phyloP scores from a whole-genome alignment of 2,888 invertebrate species.

The Ennomos fuscantarius region DNA sequence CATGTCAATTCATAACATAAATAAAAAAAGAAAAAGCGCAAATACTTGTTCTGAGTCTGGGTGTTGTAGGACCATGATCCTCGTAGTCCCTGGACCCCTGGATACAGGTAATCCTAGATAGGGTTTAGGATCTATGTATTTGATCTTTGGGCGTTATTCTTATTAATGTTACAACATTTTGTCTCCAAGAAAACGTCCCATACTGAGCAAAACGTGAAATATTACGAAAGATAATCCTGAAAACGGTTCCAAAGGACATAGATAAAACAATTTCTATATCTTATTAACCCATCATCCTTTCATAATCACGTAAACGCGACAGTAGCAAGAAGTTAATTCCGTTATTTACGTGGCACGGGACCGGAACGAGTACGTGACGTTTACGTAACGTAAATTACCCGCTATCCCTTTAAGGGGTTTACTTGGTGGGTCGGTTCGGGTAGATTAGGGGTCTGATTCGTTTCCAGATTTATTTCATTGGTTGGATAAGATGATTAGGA shows the following conservation, averaged over 20 bases:
- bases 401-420: constrained; percentile 28
- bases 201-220: background rate
- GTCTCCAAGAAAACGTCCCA: no score
- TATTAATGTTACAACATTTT: no score
- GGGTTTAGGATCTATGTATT: no score
- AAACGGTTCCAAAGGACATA: constrained; percentile 4
- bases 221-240: constrained; percentile 4
- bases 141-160: no score
- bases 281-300: constrained; percentile 26
- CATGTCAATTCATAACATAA: no score
- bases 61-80: no score
- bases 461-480: constrained; percentile 7
- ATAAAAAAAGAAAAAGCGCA: no score
- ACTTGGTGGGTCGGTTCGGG: constrained; percentile 23
- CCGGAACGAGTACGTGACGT: constrained; percentile 22
- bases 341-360: constrained; percentile 32
- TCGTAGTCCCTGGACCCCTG: no score
- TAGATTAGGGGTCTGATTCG: constrained; percentile 6
- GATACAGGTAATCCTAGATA: no score
- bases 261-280: constrained; percentile 29
- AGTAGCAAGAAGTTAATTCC: constrained; percentile 36
- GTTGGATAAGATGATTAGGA: constrained; percentile 5
- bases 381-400: constrained; percentile 32
- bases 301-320: constrained; percentile 32
- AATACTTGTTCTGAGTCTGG: no score